Evolutionary conservation across 2,797 vertebrate species (phyloP).

Genomic region (Australoheros facetus): DNA sequence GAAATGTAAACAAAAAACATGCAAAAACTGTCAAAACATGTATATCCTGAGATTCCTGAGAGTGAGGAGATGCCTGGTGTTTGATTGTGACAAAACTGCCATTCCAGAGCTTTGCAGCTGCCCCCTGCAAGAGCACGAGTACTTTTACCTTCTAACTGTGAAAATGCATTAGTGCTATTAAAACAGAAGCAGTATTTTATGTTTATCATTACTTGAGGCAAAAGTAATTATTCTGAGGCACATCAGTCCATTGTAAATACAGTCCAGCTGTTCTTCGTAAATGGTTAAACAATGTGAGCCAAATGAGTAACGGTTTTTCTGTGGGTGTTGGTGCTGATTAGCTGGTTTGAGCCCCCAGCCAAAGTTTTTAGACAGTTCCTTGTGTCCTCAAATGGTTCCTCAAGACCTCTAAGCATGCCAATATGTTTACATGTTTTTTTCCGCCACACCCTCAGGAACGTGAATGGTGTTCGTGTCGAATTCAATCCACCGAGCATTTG

Average conservation of each 20-base stretch:
- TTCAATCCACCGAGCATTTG: conserved; percentile 55
- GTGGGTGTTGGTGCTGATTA: neutral
- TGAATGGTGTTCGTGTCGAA: conserved; percentile 23
- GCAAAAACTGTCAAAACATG: neutral
- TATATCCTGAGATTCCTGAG: neutral
- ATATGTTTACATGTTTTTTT: conserved; percentile 18
- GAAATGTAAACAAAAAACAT: neutral
- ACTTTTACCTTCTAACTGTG: neutral
- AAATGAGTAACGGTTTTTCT: neutral
- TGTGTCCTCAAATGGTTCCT: neutral
- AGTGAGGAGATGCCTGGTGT: neutral
- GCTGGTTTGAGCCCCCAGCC: neutral
- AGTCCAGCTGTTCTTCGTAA: neutral
- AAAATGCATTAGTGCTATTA: neutral
- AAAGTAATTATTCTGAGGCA: neutral
- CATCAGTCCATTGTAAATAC: neutral
- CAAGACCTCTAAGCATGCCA: neutral
- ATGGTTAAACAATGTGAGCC: neutral
- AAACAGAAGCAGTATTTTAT: neutral
- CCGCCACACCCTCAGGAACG: neutral
- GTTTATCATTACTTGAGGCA: neutral
- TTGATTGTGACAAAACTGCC: neutral
- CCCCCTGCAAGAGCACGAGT: neutral
- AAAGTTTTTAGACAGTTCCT: neutral
- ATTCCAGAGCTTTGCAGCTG: neutral